Base-by-base conservation (phyloP, 2,113 vertebrate species). In the Eubucco bourcierii region DNA sequence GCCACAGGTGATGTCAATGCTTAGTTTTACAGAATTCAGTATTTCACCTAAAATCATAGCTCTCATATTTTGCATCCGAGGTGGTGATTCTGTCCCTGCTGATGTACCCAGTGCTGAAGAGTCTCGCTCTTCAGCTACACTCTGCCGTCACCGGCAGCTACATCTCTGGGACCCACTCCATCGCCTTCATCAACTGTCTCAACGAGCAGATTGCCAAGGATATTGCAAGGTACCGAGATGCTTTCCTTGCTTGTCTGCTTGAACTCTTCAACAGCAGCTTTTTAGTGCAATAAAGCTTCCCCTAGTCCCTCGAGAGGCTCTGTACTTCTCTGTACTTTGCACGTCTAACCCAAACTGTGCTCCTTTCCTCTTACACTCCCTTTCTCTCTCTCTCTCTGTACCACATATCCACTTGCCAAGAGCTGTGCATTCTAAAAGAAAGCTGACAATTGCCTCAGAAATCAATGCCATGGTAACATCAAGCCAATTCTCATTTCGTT, bases 181-280 rank as follows among this genome's bases (percentile, higher is more conserved):
- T 99, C 7, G 94, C 98, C 77, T 96, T 99, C 29, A 76, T 99
- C 97, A 98, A 96, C 97, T 99, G 98, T 67, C 98, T 98, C 94
- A 98, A 98, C 4, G 98, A 99, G 87, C 98, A 98, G 80, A 87
- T 96, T 50, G 99, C 98, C 84, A 98, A 91, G 97, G 98, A 98
- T 60, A 98, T 99, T 27, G 98, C 98, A 94, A 99, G 98, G 98
- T 99, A 98, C 7, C 13, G 76, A 65, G 9, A 7, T 7, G 0
- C 33, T 9, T 8, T 21, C 75, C 64, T 9, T 10, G 41, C 66
- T 56, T 2, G 6, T 3, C 55, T 24, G 53, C 76, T 6, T 1
- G 4, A 12, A 12, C 2, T 74, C 20, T 34, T 41, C 6, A 15
- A 52, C n/a, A 47, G 50, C 29, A 8, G 33, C 50, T 66, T 46